Conservation (phyloP, 2,888 invertebrate species). For the Acanthoscelides obtectus region DNA sequence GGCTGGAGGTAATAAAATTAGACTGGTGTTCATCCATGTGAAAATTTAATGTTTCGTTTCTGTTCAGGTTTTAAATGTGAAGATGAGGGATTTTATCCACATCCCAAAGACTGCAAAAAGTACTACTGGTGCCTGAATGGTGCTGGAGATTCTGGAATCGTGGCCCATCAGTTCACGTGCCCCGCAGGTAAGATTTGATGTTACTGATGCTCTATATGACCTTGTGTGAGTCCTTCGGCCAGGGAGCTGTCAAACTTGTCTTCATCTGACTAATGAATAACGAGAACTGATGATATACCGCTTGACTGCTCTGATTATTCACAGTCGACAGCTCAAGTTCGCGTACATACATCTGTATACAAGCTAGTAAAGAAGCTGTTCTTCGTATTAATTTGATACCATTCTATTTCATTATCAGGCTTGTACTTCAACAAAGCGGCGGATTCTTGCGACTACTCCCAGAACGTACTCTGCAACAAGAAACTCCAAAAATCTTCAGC, state of each 20-base stretch:
- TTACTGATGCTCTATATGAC: no score
- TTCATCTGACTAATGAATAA: no score
- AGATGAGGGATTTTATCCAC: slow-evolving; percentile 89
- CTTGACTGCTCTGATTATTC: no score
- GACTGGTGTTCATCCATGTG: background rate
- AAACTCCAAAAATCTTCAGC: slow-evolving; percentile 49
- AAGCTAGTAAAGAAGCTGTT: no score
- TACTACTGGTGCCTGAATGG: slow-evolving; percentile 94
- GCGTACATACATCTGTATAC: no score
- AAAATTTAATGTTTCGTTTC: slow-evolving; percentile 5
- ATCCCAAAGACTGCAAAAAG: slow-evolving; percentile 89
- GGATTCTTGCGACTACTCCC: slow-evolving; percentile 87
- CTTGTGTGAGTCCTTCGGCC: no score
- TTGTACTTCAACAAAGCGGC: slow-evolving; percentile 87
- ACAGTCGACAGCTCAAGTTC: no score
- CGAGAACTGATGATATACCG: no score
- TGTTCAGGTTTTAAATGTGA: slow-evolving; percentile 80
- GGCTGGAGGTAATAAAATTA: slow-evolving; percentile 61
- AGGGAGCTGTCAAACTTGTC: no score
- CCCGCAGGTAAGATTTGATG: slow-evolving; percentile 80
- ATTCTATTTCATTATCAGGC: slow-evolving; percentile 51
- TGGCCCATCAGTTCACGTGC: slow-evolving; percentile 90
- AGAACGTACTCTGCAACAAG: slow-evolving; percentile 79
- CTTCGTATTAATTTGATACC: slow-evolving; percentile 2
- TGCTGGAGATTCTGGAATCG: slow-evolving; percentile 82